Percentiles rank a stretch among this genome's conserved stretches.
These are phyloP conservation scores for Ptilonorhynchus violaceus DNA, from an alignment of 2,113 vertebrate species.

Conservation along the genomic window DNA sequence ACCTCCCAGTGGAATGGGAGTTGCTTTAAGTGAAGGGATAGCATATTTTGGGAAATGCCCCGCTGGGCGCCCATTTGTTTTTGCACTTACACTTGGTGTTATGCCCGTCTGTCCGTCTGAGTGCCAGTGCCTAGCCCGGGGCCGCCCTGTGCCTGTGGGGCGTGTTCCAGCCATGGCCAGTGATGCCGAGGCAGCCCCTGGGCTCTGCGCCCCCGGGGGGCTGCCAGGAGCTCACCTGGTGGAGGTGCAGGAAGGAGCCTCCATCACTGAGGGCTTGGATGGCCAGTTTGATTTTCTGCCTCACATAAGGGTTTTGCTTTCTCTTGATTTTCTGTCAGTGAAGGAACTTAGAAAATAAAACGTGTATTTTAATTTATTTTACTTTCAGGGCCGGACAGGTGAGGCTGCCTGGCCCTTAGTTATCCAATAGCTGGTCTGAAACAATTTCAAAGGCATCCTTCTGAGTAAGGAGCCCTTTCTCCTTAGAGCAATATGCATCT, in stretches of 20 bases:
- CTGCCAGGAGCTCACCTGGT: background rate
- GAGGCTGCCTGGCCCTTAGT: background rate
- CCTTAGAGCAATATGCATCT: background rate
- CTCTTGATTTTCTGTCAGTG: background rate
- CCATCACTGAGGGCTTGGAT: background rate
- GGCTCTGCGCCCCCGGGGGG: background rate
- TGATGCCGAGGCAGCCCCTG: background rate
- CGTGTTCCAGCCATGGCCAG: background rate
- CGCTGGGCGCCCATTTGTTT: background rate
- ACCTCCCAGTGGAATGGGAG: background rate
- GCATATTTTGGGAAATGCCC: background rate
- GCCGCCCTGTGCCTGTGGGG: conserved; percentile 55
- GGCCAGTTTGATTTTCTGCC: background rate
- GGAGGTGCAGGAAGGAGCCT: background rate
- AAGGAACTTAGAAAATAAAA: conserved; percentile 23
- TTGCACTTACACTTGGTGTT: conserved; percentile 68
- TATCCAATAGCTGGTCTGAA: background rate
- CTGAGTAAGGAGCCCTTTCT: background rate
- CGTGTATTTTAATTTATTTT: conserved; percentile 14
- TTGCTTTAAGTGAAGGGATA: background rate
- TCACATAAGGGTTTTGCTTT: background rate
- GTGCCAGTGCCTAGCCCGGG: background rate
- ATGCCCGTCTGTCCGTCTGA: conserved; percentile 14
- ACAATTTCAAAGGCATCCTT: conserved; percentile 20
- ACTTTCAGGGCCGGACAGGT: background rate